Evolutionary conservation across 2,797 vertebrate species (phyloP).

Genomic region (Enteromius treurensis): DNA sequence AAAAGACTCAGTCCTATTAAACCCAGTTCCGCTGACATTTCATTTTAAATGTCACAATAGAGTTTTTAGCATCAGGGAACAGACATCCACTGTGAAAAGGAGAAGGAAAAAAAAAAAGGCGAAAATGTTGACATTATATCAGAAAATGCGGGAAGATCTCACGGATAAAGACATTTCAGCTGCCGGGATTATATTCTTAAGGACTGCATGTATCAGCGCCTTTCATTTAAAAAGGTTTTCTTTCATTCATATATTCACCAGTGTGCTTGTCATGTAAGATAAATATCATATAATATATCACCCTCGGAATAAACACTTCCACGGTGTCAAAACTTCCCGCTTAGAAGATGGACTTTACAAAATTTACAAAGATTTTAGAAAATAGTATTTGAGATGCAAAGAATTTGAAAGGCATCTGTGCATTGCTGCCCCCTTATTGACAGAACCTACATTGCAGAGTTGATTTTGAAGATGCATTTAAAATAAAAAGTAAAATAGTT

Average conservation of each 20-base stretch:
- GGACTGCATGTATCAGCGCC: constrained; percentile 6
- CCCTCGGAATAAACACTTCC: background rate
- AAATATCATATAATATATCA: background rate
- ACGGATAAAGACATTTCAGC: constrained; percentile 55
- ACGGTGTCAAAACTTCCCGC: background rate
- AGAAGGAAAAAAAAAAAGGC: background rate
- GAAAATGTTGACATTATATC: constrained; percentile 60
- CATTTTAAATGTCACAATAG: constrained; percentile 66
- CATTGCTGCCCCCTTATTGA: constrained; percentile 81
- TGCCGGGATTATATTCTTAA: constrained; percentile 40
- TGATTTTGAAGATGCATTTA: constrained; percentile 31
- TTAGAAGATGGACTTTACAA: constrained; percentile 21
- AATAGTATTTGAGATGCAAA: constrained; percentile 38
- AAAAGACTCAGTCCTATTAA: constrained; percentile 56
- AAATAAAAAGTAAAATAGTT: background rate
- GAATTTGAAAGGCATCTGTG: constrained; percentile 59
- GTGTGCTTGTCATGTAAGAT: constrained; percentile 13
- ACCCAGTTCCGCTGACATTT: constrained; percentile 60
- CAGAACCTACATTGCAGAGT: constrained; percentile 40
- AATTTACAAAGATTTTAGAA: constrained; percentile 19
- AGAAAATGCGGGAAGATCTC: constrained; percentile 56
- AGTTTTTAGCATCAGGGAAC: constrained; percentile 49
- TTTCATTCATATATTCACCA: constrained; percentile 17
- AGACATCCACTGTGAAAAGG: constrained; percentile 19
- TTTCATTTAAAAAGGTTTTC: constrained; percentile 30